Evolutionary conservation across 2,797 vertebrate species (phyloP).

Genomic region (Clarias platycephalus): DNA sequence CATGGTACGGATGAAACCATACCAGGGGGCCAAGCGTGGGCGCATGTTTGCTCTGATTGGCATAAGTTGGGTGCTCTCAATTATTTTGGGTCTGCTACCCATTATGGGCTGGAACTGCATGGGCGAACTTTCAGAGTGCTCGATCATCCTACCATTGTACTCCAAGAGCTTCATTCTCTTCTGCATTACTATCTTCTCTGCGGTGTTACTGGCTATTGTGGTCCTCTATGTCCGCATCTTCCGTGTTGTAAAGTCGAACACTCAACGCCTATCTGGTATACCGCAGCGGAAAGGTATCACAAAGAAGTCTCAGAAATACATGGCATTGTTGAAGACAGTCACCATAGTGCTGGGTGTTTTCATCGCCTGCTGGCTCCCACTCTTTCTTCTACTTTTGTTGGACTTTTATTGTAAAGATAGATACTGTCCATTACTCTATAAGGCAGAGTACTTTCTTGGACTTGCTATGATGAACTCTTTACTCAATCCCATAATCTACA

Average conservation of each 20-base stretch:
- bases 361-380: slow-evolving; percentile 85
- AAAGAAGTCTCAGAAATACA: slow-evolving; percentile 80
- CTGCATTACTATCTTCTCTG: slow-evolving; percentile 80
- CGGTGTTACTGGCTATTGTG: slow-evolving; percentile 80
- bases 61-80: slow-evolving; percentile 80
- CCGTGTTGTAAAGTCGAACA: slow-evolving; percentile 81
- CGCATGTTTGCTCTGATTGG: slow-evolving; percentile 82
- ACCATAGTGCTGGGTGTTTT: slow-evolving; percentile 87
- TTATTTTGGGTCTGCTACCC: slow-evolving; percentile 82
- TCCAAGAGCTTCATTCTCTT: slow-evolving; percentile 87
- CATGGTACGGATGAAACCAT: slow-evolving; percentile 86
- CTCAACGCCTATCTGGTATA: slow-evolving; percentile 66
- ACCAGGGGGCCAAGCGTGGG: slow-evolving; percentile 79
- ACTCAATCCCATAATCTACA: slow-evolving; percentile 91
- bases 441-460: slow-evolving; percentile 87
- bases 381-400: slow-evolving; percentile 83
- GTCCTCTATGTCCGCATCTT: slow-evolving; percentile 85
- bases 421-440: slow-evolving; percentile 76
- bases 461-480: slow-evolving; percentile 89
- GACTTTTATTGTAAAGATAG: slow-evolving; percentile 78
- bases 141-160: slow-evolving; percentile 85
- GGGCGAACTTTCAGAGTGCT: slow-evolving; percentile 75
- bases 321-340: slow-evolving; percentile 86
- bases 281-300: slow-evolving; percentile 68
- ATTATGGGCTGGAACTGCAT: slow-evolving; percentile 90